phyloP scores from a whole-genome alignment of 2,113 vertebrate species.

The Fulmarus glacialis region DNA sequence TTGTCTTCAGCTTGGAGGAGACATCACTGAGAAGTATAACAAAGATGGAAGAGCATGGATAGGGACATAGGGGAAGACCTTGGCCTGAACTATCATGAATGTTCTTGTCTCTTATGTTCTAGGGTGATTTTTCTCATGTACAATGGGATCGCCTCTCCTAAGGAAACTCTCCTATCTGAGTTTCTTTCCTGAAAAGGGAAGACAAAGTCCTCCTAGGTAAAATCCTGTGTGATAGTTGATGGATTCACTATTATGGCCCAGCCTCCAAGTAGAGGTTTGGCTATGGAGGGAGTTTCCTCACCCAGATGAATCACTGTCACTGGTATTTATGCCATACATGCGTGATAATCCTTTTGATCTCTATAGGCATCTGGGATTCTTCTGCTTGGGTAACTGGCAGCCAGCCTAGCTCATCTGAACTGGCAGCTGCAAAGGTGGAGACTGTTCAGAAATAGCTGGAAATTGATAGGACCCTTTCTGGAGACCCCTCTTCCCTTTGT shows the following conservation, averaged over 20 bases:
- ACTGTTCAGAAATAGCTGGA: neutral
- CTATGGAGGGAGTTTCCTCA: neutral
- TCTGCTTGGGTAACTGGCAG: conserved; percentile 34
- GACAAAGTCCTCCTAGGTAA: neutral
- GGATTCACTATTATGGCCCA: neutral
- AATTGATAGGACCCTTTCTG: neutral
- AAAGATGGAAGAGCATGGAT: neutral
- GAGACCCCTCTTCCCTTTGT: neutral
- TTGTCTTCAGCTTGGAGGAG: neutral
- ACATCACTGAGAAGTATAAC: neutral
- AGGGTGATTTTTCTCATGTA: neutral
- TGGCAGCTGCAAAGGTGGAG: conserved; percentile 36
- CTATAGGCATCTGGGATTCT: conserved; percentile 30
- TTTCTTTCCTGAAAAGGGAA: neutral
- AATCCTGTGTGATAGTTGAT: neutral
- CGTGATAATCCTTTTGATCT: conserved; percentile 17
- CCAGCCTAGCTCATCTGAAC: neutral
- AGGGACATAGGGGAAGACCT: neutral
- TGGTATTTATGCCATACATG: neutral
- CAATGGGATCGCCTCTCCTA: neutral
- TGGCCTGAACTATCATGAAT: neutral
- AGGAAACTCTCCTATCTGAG: neutral
- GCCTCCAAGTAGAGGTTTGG: neutral
- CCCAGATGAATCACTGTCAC: neutral
- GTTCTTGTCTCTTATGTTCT: neutral